Conservation (phyloP, 92 coral and sea anemone species). For the Virgularia gustaviana region DNA sequence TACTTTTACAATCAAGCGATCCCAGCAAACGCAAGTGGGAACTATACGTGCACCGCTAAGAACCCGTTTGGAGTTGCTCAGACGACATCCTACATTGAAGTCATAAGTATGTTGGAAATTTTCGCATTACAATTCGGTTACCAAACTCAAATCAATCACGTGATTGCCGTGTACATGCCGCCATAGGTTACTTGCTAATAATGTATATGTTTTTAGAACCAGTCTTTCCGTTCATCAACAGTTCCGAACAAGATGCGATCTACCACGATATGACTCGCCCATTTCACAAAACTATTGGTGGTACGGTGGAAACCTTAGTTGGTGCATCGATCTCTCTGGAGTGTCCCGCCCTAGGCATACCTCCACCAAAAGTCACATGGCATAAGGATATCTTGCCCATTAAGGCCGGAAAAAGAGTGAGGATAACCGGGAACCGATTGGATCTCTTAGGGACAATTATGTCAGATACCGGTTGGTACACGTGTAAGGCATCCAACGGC, state of each 20-base stretch:
- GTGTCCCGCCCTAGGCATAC: conserved; percentile 77
- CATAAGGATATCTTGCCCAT: conserved; percentile 47
- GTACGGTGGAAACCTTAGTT: conserved; percentile 57
- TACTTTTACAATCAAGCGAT: conserved; percentile 58
- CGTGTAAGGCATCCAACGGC: conserved; percentile 75
- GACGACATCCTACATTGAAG: conserved; percentile 62
- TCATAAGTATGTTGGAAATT: conserved; percentile 52
- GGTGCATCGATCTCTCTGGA: conserved; percentile 65
- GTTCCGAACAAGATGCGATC: conserved; percentile 51
- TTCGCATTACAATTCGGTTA: no score
- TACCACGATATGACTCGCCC: conserved; percentile 55
- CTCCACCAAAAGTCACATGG: conserved; percentile 79
- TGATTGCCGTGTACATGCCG: no score
- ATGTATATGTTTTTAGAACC: conserved; percentile 48
- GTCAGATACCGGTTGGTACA: conserved; percentile 61
- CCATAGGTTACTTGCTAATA: no score
- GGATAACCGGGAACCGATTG: neutral
- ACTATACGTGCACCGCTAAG: conserved; percentile 68
- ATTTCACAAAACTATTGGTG: conserved; percentile 59
- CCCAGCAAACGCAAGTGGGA: conserved; percentile 58
- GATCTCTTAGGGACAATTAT: conserved; percentile 29
- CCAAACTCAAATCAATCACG: no score
- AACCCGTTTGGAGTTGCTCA: conserved; percentile 68
- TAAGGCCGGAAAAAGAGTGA: conserved; percentile 19
- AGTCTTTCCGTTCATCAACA: conserved; percentile 65